Evolutionary conservation across 1,140 invertebrate genomes (phyloP).

Genomic region (Zaprionus kolodkinae): DNA sequence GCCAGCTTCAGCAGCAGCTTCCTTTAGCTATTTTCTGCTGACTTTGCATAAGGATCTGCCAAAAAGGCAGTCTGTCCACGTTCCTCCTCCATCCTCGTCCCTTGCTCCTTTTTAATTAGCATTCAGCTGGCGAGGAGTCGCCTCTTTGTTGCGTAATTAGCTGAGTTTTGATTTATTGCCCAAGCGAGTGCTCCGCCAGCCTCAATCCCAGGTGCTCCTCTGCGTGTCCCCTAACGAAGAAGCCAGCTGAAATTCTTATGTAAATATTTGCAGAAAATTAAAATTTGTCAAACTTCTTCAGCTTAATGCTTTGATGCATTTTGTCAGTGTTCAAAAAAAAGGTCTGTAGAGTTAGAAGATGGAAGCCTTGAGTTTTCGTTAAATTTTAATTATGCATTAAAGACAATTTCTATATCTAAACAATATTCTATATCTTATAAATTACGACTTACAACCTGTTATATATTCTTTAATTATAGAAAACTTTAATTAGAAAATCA

Average conservation of each 20-base stretch:
- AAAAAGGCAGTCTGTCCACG: conserved; percentile 34
- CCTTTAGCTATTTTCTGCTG: conserved; percentile 13
- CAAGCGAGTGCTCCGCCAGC: conserved; percentile 39
- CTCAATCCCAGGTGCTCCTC: conserved; percentile 42
- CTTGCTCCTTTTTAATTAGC: conserved; percentile 76
- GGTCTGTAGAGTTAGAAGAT: neutral
- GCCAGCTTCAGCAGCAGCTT: conserved; percentile 38
- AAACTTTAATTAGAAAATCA: no score
- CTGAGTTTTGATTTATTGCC: conserved; percentile 81
- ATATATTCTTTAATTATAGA: no score
- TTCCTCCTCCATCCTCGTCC: conserved; percentile 16
- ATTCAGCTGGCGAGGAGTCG: conserved; percentile 58
- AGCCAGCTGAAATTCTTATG: conserved; percentile 62
- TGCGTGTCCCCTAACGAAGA: conserved; percentile 1
- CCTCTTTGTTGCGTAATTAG: conserved; percentile 82
- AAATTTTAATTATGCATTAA: neutral
- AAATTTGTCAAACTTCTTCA: conserved; percentile 66
- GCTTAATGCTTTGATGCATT: conserved; percentile 34
- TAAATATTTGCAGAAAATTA: conserved; percentile 77
- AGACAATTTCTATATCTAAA: no score
- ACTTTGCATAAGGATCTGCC: conserved; percentile 44
- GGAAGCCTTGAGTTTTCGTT: neutral
- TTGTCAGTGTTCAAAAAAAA: neutral
- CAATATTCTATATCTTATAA: no score
- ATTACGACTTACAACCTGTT: no score